A percentile compares a stretch with the other conserved stretches of the same genome.
These are phyloP conservation scores for Trinorchestia longiramus DNA, from an alignment of 1,140 invertebrate genomes.

Conservation along the genomic window DNA sequence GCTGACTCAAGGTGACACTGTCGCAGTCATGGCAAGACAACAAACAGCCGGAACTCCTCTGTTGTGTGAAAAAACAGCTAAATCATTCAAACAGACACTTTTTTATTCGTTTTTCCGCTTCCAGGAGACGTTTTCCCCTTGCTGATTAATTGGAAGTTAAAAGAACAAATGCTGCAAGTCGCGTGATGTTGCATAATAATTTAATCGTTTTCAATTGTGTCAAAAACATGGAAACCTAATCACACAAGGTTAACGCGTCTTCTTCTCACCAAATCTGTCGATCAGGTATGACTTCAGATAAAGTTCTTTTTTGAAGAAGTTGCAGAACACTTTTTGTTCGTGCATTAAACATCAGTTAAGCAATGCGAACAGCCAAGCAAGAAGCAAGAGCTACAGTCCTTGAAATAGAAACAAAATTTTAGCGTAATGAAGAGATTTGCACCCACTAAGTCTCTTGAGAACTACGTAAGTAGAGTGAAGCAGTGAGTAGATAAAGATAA, in stretches of 20 bases:
- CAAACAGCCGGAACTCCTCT: conserved; percentile 16
- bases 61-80: background rate
- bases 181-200: background rate
- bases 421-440: too few species aligned
- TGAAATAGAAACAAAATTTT: too few species aligned
- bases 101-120: background rate
- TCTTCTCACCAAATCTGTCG: background rate
- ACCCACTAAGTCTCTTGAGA: too few species aligned
- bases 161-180: background rate
- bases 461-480: too few species aligned
- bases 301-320: background rate
- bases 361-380: too few species aligned
- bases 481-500: too few species aligned
- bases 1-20: conserved; percentile 4
- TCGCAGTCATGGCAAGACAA: background rate
- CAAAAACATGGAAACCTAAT: background rate
- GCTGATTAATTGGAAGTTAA: background rate
- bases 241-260: background rate
- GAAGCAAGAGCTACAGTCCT: too few species aligned
- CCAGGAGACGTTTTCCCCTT: background rate
- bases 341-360: background rate
- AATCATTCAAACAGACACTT: background rate
- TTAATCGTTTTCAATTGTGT: background rate
- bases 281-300: background rate
- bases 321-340: background rate